A percentile compares a stretch with the other conserved stretches of the same genome.
phyloP scores from a whole-genome alignment of 2,888 invertebrate genomes.

The Platycnemis pennipes region DNA sequence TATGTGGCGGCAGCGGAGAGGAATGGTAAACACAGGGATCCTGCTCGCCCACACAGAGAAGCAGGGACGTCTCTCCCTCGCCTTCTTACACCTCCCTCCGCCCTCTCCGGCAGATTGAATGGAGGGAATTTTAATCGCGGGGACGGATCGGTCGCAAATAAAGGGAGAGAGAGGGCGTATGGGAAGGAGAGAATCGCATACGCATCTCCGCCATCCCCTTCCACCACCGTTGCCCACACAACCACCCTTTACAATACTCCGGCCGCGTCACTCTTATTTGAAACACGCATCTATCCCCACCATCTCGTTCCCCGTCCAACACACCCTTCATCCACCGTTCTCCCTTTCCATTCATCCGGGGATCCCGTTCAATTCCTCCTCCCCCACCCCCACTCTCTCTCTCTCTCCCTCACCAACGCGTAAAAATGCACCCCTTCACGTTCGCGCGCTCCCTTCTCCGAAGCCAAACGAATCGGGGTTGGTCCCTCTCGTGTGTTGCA shows the following conservation, averaged over 20 bases:
- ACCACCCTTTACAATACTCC: neutral
- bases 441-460: neutral
- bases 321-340: neutral
- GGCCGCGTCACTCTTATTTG: neutral
- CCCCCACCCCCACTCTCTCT: neutral
- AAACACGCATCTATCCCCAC: neutral
- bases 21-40: neutral
- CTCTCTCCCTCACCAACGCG: neutral
- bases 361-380: too few species aligned
- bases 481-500: neutral
- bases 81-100: neutral
- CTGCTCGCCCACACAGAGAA: neutral
- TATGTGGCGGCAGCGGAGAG: neutral
- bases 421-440: neutral
- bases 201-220: neutral
- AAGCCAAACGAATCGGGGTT: neutral
- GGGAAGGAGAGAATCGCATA: neutral
- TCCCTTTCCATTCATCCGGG: neutral
- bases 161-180: neutral
- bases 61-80: neutral
- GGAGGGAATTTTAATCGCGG: conserved; percentile 12
- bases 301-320: neutral
- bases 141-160: neutral
- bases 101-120: neutral
- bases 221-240: neutral